A percentile compares a stretch with the other conserved stretches of the same genome.
phyloP scores from a whole-genome alignment of 2,888 invertebrate species.

The Cosmorhoe ocellata region DNA sequence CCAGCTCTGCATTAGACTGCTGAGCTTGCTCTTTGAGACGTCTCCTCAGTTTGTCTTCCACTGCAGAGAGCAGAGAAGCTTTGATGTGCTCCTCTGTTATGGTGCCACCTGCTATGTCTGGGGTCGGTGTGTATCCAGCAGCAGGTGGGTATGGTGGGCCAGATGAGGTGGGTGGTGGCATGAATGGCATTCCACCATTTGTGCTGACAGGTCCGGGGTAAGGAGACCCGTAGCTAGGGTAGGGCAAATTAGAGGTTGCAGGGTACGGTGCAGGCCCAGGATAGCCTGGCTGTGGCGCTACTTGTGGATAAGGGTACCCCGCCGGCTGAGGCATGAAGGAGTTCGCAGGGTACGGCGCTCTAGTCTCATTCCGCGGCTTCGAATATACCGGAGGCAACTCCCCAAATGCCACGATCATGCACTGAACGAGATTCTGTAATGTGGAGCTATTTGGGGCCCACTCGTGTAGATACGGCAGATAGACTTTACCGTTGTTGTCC shows the following conservation, averaged over 20 bases:
- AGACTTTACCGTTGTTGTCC: conserved; percentile 97
- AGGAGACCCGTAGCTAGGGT: conserved; percentile 75
- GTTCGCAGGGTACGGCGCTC: conserved; percentile 83
- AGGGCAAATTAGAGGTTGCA: conserved; percentile 71
- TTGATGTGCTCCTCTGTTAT: conserved; percentile 97
- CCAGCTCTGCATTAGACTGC: conserved; percentile 95
- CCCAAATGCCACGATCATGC: conserved; percentile 95
- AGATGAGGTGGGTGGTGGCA: conserved; percentile 48
- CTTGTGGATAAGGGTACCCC: conserved; percentile 69
- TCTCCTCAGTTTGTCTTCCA: conserved; percentile 95
- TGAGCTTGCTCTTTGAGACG: conserved; percentile 94
- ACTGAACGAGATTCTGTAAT: conserved; percentile 92
- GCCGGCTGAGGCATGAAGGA: conserved; percentile 72
- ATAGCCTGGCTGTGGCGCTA: conserved; percentile 55
- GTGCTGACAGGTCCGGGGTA: conserved; percentile 59
- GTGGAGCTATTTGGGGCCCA: conserved; percentile 94
- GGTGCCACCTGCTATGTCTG: conserved; percentile 85
- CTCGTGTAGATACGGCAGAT: conserved; percentile 97
- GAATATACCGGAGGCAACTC: conserved; percentile 97
- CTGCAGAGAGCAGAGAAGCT: conserved; percentile 95
- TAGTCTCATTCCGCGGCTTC: conserved; percentile 83
- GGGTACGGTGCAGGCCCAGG: conserved; percentile 70
- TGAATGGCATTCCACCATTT: conserved; percentile 51
- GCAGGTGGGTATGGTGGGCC: conserved; percentile 59
- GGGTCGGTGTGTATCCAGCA: conserved; percentile 51